Conservation (phyloP, 2,888 invertebrate genomes). For the Lithophane leautieri region DNA sequence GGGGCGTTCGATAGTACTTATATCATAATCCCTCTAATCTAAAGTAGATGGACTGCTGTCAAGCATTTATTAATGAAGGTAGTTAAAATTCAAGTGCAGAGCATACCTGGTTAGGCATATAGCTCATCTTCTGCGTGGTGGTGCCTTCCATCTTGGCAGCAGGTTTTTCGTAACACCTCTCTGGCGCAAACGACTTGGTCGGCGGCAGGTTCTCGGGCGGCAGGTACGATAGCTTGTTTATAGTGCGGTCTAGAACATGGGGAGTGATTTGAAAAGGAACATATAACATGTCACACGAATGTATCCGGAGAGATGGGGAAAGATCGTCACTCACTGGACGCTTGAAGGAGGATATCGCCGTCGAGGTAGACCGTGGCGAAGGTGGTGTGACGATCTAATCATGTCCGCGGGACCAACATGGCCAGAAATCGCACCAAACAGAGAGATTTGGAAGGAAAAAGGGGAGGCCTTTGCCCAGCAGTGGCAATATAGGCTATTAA, state of each 20-base stretch:
- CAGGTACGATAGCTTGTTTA: constrained; percentile 92
- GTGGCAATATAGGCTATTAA: no score
- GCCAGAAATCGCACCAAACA: no score
- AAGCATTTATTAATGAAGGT: not conserved
- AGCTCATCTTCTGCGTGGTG: constrained; percentile 90
- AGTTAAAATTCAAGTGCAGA: not conserved
- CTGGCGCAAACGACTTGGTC: constrained; percentile 86
- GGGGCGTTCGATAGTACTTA: not conserved
- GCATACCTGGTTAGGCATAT: constrained; percentile 85
- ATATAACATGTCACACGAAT: no score
- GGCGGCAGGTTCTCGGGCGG: constrained; percentile 86
- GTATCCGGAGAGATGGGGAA: no score
- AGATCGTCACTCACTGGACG: no score
- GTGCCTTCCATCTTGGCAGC: constrained; percentile 88
- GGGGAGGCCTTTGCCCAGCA: no score
- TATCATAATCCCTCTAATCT: not conserved
- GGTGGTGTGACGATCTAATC: no score
- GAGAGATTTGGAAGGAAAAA: no score
- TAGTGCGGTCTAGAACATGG: constrained; percentile 88
- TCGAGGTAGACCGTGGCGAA: no score
- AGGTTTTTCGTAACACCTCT: constrained; percentile 86
- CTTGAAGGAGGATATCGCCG: no score
- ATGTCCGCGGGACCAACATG: no score
- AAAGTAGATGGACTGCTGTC: not conserved
- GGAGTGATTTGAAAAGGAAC: not conserved